phyloP scores from a whole-genome alignment of 2,113 vertebrate species.

The Apodemus speciosus region DNA sequence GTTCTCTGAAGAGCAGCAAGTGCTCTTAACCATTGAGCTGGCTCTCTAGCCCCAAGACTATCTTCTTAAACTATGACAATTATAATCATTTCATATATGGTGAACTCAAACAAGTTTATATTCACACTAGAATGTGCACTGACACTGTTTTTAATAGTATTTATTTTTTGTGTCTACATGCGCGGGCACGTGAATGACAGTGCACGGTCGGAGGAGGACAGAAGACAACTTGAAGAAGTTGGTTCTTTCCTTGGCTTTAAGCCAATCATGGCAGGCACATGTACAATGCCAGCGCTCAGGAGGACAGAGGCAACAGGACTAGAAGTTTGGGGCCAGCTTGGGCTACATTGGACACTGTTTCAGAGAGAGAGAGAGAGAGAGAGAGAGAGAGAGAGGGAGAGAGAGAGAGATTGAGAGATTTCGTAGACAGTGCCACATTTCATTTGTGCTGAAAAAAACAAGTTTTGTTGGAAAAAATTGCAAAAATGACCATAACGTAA shows the following conservation, averaged over 20 bases:
- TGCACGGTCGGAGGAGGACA: background rate
- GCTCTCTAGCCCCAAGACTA: background rate
- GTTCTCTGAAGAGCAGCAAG: background rate
- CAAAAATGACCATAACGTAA: background rate
- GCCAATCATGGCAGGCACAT: background rate
- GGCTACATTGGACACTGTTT: background rate
- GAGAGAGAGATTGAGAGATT: background rate
- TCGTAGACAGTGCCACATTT: background rate
- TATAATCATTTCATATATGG: background rate
- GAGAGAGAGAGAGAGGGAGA: background rate
- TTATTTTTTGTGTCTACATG: background rate
- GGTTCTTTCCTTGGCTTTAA: background rate
- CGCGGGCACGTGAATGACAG: background rate
- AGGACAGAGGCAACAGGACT: background rate
- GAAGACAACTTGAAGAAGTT: background rate
- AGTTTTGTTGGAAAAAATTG: background rate
- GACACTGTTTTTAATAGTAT: background rate
- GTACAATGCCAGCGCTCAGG: background rate
- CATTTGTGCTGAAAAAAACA: background rate
- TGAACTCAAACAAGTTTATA: background rate
- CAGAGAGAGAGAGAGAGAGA: background rate
- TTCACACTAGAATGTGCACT: background rate
- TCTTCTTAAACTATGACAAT: conserved; percentile 17
- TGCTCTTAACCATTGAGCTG: background rate
- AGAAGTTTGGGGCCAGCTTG: background rate